A percentile compares a stretch with the other conserved stretches of the same genome.
These are phyloP conservation scores for Drosophila baimaii DNA, from an alignment of 1,140 invertebrate genomes.

Conservation along the genomic window DNA sequence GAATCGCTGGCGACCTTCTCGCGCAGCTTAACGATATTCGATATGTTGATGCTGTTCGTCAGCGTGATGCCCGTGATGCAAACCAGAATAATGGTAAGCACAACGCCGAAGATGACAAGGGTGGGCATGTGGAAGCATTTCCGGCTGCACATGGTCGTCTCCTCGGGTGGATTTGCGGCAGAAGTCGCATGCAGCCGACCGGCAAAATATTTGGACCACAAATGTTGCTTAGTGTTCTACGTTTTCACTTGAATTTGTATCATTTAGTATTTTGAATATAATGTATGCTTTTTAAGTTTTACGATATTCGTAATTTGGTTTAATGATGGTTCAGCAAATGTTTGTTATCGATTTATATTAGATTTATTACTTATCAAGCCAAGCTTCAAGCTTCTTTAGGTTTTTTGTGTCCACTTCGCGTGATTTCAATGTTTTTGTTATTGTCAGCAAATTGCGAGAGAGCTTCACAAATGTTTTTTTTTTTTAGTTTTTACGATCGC, in stretches of 20 bases:
- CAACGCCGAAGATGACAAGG: conserved; percentile 79
- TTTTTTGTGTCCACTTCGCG: conserved; percentile 15
- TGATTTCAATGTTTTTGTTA: conserved; percentile 19
- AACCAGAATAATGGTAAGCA: conserved; percentile 82
- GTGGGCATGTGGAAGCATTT: conserved; percentile 84
- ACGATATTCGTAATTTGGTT: neutral
- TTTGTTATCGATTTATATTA: neutral
- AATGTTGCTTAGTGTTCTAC: neutral
- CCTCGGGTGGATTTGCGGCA: conserved; percentile 3
- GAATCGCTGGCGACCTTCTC: conserved; percentile 83
- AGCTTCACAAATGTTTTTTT: conserved; percentile 19
- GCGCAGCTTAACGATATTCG: conserved; percentile 79
- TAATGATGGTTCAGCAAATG: conserved; percentile 12
- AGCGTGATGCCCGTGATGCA: conserved; percentile 83
- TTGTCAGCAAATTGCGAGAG: conserved; percentile 17
- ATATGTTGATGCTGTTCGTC: conserved; percentile 83
- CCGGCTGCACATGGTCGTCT: conserved; percentile 76
- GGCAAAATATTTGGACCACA: neutral
- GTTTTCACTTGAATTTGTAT: neutral
- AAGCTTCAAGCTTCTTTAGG: neutral
- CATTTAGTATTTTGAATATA: too few relatives aligned
- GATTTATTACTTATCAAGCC: neutral
- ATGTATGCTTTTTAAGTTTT: neutral
- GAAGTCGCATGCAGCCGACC: conserved; percentile 30
- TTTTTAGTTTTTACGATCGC: conserved; percentile 23